Evolutionary conservation across 2,888 invertebrate genomes (phyloP).

Genomic region (Dryococelus australis): DNA sequence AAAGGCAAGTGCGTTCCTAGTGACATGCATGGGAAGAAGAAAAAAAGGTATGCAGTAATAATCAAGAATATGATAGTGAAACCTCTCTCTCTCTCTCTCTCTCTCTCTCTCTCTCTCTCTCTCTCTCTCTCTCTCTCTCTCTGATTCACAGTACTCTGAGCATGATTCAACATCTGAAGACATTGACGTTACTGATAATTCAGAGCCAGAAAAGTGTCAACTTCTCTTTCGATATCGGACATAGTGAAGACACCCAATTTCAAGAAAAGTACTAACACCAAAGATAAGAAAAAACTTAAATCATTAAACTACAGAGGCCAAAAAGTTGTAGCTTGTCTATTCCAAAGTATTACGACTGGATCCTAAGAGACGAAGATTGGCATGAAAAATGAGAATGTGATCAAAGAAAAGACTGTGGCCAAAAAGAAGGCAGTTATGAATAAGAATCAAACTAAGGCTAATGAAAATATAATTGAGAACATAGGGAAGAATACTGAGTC

Average conservation of each 20-base stretch:
- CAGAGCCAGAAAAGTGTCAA: neutral
- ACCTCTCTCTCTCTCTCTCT: no score
- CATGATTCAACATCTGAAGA: neutral
- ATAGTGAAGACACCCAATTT: neutral
- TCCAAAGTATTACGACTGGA: neutral
- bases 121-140: no score
- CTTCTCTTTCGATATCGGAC: neutral
- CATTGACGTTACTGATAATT: neutral
- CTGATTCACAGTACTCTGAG: no score
- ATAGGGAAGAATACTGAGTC: neutral
- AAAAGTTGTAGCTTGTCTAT: neutral
- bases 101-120: no score
- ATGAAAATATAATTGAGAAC: neutral
- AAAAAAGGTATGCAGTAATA: neutral
- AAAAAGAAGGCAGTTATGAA: neutral
- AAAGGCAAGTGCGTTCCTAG: neutral
- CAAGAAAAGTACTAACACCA: neutral
- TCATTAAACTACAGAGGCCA: neutral
- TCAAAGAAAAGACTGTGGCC: neutral
- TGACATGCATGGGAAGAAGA: neutral
- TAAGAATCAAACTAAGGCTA: neutral
- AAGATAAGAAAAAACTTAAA: neutral
- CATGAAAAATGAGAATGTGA: neutral
- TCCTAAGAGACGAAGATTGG: constrained; percentile 1
- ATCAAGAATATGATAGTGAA: neutral